A percentile compares a stretch with the other conserved stretches of the same genome.
phyloP scores from a whole-genome alignment of 1,140 invertebrate genomes.

The Plodia interpunctella region DNA sequence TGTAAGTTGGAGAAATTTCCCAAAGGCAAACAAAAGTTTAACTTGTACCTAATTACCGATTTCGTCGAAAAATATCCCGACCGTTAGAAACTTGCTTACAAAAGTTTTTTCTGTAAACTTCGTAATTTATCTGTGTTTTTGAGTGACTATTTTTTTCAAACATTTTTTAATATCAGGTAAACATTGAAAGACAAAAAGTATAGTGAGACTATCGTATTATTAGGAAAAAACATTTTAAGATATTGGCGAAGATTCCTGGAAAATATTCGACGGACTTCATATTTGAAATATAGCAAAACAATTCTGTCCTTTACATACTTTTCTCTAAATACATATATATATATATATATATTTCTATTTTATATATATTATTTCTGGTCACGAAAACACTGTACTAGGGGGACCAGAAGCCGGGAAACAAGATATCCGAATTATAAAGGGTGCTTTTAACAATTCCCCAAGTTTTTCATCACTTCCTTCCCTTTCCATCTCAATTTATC shows the following conservation, averaged over 20 bases:
- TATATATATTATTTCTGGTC: too few species aligned
- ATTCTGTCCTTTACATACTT: too few species aligned
- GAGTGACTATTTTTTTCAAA: not conserved
- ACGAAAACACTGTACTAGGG: not conserved
- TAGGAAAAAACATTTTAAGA: too few species aligned
- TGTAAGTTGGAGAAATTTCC: constrained; percentile 22
- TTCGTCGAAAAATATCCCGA: constrained; percentile 35
- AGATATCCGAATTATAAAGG: constrained; percentile 48
- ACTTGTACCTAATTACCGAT: constrained; percentile 56
- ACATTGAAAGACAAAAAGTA: too few species aligned
- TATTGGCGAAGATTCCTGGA: too few species aligned
- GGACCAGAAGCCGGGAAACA: constrained; percentile 28
- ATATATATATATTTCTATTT: too few species aligned
- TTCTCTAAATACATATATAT: too few species aligned
- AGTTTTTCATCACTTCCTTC: constrained; percentile 44
- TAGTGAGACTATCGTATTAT: too few species aligned
- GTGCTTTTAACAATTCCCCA: constrained; percentile 40
- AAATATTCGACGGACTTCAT: too few species aligned
- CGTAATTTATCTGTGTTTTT: constrained; percentile 39
- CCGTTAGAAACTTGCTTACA: constrained; percentile 44
- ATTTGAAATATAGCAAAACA: too few species aligned
- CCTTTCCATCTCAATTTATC: constrained; percentile 35
- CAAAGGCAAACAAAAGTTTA: constrained; percentile 31
- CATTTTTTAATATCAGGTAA: not conserved
- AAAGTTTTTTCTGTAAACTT: constrained; percentile 45